phyloP scores from a whole-genome alignment of 2,888 invertebrate genomes.

The Drosophila anomelani region DNA sequence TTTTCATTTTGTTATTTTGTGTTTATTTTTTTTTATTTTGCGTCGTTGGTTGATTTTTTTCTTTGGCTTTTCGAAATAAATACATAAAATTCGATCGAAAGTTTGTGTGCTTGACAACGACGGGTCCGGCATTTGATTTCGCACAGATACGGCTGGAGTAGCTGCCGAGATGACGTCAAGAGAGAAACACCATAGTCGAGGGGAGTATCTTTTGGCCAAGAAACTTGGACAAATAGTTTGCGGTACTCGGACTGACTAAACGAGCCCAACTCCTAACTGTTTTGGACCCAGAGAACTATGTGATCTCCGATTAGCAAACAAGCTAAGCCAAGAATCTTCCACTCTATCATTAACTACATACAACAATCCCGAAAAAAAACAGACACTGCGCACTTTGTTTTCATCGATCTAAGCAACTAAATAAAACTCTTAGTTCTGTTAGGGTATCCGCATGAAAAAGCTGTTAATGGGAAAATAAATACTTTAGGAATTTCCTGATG shows the following conservation, averaged over 20 bases:
- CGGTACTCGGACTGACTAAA: conserved; percentile 63
- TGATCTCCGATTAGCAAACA: conserved; percentile 78
- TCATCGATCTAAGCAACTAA: conserved; percentile 49
- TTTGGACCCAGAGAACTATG: conserved; percentile 56
- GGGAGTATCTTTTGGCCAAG: conserved; percentile 59
- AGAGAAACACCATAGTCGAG: conserved; percentile 28
- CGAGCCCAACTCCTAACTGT: conserved; percentile 68
- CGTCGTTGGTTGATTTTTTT: conserved; percentile 42
- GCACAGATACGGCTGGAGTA: conserved; percentile 65
- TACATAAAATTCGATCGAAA: conserved; percentile 80
- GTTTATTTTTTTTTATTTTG: conserved; percentile 38
- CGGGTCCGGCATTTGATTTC: conserved; percentile 75
- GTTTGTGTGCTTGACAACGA: conserved; percentile 77
- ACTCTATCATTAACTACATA: conserved; percentile 67
- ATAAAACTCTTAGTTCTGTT: conserved; percentile 19
- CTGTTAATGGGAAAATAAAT: neutral
- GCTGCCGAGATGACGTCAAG: conserved; percentile 66
- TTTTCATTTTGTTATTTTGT: conserved; percentile 29
- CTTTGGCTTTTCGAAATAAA: conserved; percentile 67
- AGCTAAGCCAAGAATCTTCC: conserved; percentile 54
- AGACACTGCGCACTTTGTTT: conserved; percentile 56
- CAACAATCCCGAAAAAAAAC: conserved; percentile 29
- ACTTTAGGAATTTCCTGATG: neutral
- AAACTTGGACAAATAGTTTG: conserved; percentile 77
- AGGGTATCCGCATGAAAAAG: neutral